These are phyloP conservation scores for Circaetus gallicus DNA, from an alignment of 2,113 vertebrate species.

Conservation along the genomic window DNA sequence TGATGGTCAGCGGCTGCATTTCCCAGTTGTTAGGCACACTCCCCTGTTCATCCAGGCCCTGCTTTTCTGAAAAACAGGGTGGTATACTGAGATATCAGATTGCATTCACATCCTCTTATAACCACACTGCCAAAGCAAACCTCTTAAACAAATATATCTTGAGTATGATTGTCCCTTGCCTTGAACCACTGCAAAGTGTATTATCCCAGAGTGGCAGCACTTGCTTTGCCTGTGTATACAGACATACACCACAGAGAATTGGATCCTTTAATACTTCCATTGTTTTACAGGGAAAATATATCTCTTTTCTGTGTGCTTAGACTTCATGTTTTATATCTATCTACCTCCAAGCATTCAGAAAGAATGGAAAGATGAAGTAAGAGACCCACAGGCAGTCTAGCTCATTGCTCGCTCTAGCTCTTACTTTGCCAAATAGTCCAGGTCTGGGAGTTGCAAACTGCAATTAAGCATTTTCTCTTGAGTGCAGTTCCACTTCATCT, in stretches of 20 bases:
- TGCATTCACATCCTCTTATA: not conserved
- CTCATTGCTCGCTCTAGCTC: rapidly evolving
- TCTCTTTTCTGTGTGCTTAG: not conserved
- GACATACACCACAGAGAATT: rapidly evolving
- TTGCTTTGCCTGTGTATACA: not conserved
- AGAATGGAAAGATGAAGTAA: not conserved
- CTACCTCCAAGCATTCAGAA: not conserved
- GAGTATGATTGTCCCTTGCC: not conserved
- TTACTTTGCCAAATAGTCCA: not conserved
- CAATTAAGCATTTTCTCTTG: not conserved
- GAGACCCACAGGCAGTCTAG: not conserved
- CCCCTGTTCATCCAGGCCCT: not conserved
- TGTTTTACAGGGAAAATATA: not conserved
- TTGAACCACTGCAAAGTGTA: not conserved
- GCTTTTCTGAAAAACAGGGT: not conserved
- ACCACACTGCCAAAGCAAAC: not conserved
- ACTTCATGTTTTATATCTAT: not conserved
- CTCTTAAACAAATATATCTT: not conserved
- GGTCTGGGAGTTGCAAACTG: not conserved
- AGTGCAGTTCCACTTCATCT: not conserved
- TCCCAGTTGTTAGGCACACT: not conserved
- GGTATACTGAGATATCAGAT: not conserved
- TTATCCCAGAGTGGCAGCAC: not conserved
- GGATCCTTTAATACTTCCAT: not conserved
- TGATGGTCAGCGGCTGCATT: not conserved